Percentiles rank a stretch among this genome's conserved stretches.
Conservation (phyloP, 2,113 vertebrate genomes). For the Apteryx mantelli region DNA sequence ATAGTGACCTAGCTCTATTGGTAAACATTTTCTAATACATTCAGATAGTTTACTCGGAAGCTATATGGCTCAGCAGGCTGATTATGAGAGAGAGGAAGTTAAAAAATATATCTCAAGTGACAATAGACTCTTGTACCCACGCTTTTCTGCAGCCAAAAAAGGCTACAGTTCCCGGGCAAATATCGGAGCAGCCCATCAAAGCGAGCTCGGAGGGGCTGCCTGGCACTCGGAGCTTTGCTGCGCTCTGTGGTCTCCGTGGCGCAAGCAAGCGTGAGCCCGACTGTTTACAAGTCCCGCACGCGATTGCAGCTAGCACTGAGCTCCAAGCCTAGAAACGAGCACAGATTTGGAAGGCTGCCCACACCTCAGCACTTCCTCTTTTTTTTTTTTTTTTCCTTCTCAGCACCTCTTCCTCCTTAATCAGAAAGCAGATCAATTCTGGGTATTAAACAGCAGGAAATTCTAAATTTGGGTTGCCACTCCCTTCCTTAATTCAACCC, state of each 20-base stretch:
- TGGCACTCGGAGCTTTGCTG: not conserved
- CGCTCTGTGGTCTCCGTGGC: not conserved
- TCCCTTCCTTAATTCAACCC: slow-evolving; percentile 51
- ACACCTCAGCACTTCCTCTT: not conserved
- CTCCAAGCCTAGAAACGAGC: not conserved
- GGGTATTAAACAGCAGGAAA: slow-evolving; percentile 64
- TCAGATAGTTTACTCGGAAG: slow-evolving; percentile 38
- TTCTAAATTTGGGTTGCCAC: slow-evolving; percentile 57
- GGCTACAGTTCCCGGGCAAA: not conserved
- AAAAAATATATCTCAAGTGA: not conserved
- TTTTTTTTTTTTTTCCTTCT: not conserved
- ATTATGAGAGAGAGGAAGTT: not conserved
- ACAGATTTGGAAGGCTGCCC: not conserved
- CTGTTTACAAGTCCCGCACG: not conserved
- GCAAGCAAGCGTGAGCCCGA: not conserved
- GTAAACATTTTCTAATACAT: slow-evolving; percentile 29
- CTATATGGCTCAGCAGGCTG: not conserved
- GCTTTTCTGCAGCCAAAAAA: not conserved
- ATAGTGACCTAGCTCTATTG: slow-evolving; percentile 51
- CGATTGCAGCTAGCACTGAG: not conserved
- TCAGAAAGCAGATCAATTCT: slow-evolving; percentile 43
- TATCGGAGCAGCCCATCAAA: fast-evolving
- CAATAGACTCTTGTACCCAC: not conserved
- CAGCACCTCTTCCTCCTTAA: slow-evolving; percentile 60
- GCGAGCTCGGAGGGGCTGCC: not conserved